These are phyloP conservation scores for Drosophila histrio DNA, from an alignment of 2,888 invertebrate species.

Conservation along the genomic window DNA sequence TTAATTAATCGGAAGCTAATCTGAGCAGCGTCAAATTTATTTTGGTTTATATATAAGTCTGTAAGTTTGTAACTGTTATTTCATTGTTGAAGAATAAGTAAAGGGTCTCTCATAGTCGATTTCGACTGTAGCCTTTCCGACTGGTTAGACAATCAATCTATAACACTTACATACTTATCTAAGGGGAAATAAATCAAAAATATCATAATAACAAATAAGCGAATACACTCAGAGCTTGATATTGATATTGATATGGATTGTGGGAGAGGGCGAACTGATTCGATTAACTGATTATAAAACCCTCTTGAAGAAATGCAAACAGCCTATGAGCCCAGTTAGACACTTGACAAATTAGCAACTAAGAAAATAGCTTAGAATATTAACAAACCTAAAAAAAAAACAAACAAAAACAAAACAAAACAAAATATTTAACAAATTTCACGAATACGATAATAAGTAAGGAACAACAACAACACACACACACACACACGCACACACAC, in stretches of 20 bases:
- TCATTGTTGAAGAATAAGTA: too few species aligned
- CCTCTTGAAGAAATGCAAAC: neutral
- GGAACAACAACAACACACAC: constrained; percentile 24
- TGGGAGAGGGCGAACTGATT: neutral
- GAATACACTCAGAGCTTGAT: neutral
- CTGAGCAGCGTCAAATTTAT: too few species aligned
- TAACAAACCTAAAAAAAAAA: constrained; percentile 19
- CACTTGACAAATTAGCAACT: constrained; percentile 67
- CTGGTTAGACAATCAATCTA: neutral
- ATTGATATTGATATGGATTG: constrained; percentile 24
- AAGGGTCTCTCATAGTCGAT: too few species aligned
- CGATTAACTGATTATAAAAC: constrained; percentile 9
- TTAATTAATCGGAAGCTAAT: too few species aligned
- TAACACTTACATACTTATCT: neutral
- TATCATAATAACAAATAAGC: neutral
- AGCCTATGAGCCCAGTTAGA: constrained; percentile 24
- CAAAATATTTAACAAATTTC: constrained; percentile 52
- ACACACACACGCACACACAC: constrained; percentile 19
- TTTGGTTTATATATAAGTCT: too few species aligned
- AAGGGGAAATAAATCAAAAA: neutral
- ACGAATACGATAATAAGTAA: constrained; percentile 57
- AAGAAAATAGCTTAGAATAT: constrained; percentile 55
- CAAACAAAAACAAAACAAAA: constrained; percentile 14
- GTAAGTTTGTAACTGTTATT: too few species aligned
- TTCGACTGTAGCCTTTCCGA: too few species aligned